phyloP scores from a whole-genome alignment of 2,888 invertebrate genomes.

The Dynastes grantii region DNA sequence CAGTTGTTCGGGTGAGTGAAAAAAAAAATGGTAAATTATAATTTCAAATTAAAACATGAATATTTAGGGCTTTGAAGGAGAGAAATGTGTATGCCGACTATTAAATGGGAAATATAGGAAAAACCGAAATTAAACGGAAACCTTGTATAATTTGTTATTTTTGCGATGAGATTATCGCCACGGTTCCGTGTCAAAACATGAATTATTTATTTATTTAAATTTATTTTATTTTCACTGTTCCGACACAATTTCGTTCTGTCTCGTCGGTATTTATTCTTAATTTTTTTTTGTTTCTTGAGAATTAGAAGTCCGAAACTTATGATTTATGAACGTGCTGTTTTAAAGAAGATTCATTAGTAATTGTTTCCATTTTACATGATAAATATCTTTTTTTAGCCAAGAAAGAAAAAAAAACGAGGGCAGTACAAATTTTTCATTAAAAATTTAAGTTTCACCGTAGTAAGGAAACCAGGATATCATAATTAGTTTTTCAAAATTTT shows the following conservation, averaged over 20 bases:
- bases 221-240: slow-evolving; percentile 40
- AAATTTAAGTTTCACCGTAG: too few species aligned
- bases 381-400: not conserved
- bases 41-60: slow-evolving; percentile 51
- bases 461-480: too few species aligned
- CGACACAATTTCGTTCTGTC: slow-evolving; percentile 27
- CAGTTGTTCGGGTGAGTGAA: slow-evolving; percentile 23
- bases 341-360: slow-evolving; percentile 27
- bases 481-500: too few species aligned
- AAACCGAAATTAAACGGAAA: slow-evolving; percentile 42
- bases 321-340: slow-evolving; percentile 16
- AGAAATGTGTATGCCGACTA: slow-evolving; percentile 43
- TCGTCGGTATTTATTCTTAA: slow-evolving; percentile 30
- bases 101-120: slow-evolving; percentile 44
- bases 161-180: slow-evolving; percentile 36
- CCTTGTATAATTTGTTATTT: slow-evolving; percentile 43
- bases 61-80: slow-evolving; percentile 44
- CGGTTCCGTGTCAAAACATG: slow-evolving; percentile 40
- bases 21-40: slow-evolving; percentile 41
- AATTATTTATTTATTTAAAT: slow-evolving; percentile 48
- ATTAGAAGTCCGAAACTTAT: slow-evolving; percentile 17
- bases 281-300: slow-evolving; percentile 23
- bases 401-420: not conserved
- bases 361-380: slow-evolving; percentile 16
- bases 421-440: too few species aligned